Percentiles rank a stretch among this genome's conserved stretches.
phyloP scores from a whole-genome alignment of 2,113 vertebrate genomes.

The Crotalus tigris region DNA sequence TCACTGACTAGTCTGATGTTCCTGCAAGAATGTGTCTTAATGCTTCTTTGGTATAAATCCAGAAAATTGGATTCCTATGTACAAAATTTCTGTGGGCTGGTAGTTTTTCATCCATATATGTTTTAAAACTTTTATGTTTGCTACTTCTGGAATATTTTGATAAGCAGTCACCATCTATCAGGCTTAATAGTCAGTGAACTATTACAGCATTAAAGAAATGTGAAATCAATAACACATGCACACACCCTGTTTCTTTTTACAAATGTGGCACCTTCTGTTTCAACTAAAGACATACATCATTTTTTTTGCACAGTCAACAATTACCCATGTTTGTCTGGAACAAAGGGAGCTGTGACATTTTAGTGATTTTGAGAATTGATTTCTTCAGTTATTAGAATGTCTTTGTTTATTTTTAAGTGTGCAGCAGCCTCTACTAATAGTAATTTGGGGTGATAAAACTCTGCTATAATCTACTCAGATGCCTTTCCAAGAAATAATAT shows the following conservation, averaged over 20 bases:
- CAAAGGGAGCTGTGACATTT: constrained; percentile 69
- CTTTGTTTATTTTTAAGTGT: constrained; percentile 69
- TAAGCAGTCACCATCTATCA: constrained; percentile 81
- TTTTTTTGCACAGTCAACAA: constrained; percentile 69
- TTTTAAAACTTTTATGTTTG: constrained; percentile 75
- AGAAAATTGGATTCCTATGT: constrained; percentile 80
- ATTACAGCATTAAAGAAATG: constrained; percentile 75
- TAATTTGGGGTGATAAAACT: constrained; percentile 63
- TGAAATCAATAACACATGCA: constrained; percentile 81
- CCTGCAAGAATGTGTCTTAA: constrained; percentile 71
- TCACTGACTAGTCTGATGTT: constrained; percentile 69
- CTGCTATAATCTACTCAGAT: constrained; percentile 54
- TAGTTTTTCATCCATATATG: constrained; percentile 74
- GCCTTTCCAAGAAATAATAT: constrained; percentile 45
- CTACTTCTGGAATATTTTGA: constrained; percentile 80
- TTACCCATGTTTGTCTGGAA: constrained; percentile 73
- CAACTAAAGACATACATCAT: constrained; percentile 67
- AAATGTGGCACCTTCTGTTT: constrained; percentile 68
- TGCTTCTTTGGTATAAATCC: constrained; percentile 78
- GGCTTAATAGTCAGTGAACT: constrained; percentile 66
- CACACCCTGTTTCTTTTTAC: constrained; percentile 68
- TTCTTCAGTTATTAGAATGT: constrained; percentile 75
- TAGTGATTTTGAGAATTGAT: constrained; percentile 75
- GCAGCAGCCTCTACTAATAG: constrained; percentile 64
- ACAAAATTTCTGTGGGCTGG: constrained; percentile 75